Evolutionary conservation across 2,888 invertebrate species (phyloP), one percentile per base, ranked within the genome.

Genomic region (Prenolepis imparis): DNA sequence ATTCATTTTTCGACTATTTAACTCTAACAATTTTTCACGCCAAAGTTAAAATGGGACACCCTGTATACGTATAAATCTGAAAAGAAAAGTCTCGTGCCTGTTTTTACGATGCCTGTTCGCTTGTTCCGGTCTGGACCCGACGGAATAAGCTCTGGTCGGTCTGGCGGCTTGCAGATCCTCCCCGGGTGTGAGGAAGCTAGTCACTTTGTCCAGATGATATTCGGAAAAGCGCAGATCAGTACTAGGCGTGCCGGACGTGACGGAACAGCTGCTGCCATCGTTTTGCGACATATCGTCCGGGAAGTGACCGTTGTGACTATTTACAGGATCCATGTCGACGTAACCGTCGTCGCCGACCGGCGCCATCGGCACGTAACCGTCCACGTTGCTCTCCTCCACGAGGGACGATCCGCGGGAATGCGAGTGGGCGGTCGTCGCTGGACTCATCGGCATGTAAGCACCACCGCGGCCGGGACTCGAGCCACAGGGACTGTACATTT

Each of bases 111-210:
- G 93, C 92, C 96, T 95, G 93, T 96, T 96, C 11, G 95, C 95
- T 84, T 96, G 96, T 88, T 97, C 97, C 3, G 97, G 97, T 88
- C 97, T 96, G 78, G 98, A 98, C 32, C 98, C 98, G 87, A 98
- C 97, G 39, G 98, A 98, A 95, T 98, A 98, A 0, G 98, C 97
- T 89, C 98, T 96, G 74, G 96, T 96, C n/a, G 97, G 97, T 87
- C 96, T 95, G 63, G 94, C 94, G 63, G 94, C 94, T 93, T 96
- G 96, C 24, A 96, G 96, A 91, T 97, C 97, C 88, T 96, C 96
- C 55, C 96, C 95, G 0, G 96, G 95, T 11, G 96, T 95, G 84
- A 98, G 96, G 93, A 97, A 97, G 21, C 98, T 97, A 83, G 96
- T 96, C 0, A 98, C 98, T 92, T 98, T 98, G 92, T 98, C 98